Conservation (phyloP, 2,888 invertebrate species). For the Habrosyne pyritoides region DNA sequence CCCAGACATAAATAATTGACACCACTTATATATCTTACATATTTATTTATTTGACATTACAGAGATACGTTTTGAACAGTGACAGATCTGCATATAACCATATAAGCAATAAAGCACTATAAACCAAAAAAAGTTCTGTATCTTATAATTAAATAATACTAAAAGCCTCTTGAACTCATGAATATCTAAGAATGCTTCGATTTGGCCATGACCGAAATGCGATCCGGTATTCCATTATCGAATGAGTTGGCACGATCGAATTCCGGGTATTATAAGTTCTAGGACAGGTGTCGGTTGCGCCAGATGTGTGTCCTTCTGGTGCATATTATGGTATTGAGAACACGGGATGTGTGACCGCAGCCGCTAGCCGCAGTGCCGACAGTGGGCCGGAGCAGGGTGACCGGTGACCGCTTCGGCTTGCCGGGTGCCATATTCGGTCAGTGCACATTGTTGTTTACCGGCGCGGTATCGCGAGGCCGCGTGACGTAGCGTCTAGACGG, state of each 20-base stretch:
- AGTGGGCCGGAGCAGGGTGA: slow-evolving; percentile 55
- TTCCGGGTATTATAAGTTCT: neutral
- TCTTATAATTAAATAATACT: neutral
- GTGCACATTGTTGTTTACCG: slow-evolving; percentile 83
- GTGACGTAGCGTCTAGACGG: slow-evolving; percentile 84
- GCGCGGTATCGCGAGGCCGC: slow-evolving; percentile 85
- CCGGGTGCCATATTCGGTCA: slow-evolving; percentile 82
- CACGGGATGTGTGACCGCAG: slow-evolving; percentile 31
- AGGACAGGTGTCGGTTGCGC: slow-evolving; percentile 5
- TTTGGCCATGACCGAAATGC: slow-evolving; percentile 9
- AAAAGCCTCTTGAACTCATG: slow-evolving; percentile 2
- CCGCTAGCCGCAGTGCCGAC: slow-evolving; percentile 24
- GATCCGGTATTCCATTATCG: slow-evolving; percentile 5
- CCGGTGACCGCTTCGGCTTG: slow-evolving; percentile 56
- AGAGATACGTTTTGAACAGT: too few relatives aligned
- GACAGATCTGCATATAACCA: too few relatives aligned
- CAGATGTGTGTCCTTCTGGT: slow-evolving; percentile 8
- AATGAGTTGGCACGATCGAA: slow-evolving; percentile 4
- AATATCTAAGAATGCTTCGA: slow-evolving; percentile 2
- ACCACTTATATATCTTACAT: too few relatives aligned
- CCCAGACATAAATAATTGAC: neutral
- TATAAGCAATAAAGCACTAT: too few relatives aligned
- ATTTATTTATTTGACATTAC: too few relatives aligned
- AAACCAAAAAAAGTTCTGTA: too few relatives aligned
- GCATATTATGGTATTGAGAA: slow-evolving; percentile 16